Evolutionary conservation across 2,888 invertebrate genomes (phyloP), one percentile per base, ranked within the genome.

Genomic region (Macrophya annulata): DNA sequence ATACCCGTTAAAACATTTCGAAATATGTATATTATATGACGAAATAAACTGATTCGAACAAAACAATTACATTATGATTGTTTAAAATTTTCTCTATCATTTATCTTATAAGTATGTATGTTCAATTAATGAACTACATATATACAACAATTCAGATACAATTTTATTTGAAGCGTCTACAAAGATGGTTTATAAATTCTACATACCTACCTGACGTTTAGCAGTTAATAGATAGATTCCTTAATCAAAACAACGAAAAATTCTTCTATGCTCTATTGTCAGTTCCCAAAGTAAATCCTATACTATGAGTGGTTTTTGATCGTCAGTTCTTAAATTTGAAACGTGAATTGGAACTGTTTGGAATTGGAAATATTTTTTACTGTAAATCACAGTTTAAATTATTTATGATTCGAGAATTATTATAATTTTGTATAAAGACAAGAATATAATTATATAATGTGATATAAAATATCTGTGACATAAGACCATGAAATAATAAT

Each of bases 11-110:
- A 25, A 62, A 25, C 62, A 25, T 0, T 62, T 25, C 25, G 25
- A 62, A 62, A 62, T 37, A 12, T 68, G 68, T 68, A 68, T 68
- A 17, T 68, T 8, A 31, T 68, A 31, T 68, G 68, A 6, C 68
- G 37, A 37, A 68, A 68, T 68, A 68, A 68, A 68, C 2, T 68
- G 68, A 68, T 68, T 68, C 17, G 17, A 37, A 15, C 31, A 37
- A 31, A 31, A 21, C 12, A 25, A 62, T n/a, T 31, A 37, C 31
- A 37, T 5, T 31, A 68, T 17, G 31, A 15, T 17, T 68, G 6
- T 17, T 17, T 0, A 17, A 68, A 68, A 68, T 37, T 15, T 68
- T 68, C 68, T 17, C 15, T 37, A 68, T 68, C 8, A 37, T 37
- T 17, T 68, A 31, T 31, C 31, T 31, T 31, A 31, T 31, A 31